Conservation (phyloP, 1,140 invertebrate genomes). For the Bemisia tabaci region DNA sequence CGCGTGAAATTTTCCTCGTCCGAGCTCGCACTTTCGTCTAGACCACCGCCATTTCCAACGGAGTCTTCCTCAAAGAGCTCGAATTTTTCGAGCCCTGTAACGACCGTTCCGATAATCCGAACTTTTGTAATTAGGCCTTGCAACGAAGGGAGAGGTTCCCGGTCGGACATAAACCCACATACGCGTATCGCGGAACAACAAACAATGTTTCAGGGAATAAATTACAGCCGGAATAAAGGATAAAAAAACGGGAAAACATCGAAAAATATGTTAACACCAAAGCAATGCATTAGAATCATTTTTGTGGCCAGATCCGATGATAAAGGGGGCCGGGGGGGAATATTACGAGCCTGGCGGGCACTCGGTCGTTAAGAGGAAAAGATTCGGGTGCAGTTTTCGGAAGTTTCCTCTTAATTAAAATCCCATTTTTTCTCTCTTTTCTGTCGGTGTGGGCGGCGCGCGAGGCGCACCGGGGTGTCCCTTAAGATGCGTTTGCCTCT, state of each 20-base stretch:
- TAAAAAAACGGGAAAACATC: neutral
- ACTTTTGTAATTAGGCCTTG: too few species aligned
- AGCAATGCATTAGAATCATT: neutral
- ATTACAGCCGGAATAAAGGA: neutral
- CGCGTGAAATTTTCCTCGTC: too few species aligned
- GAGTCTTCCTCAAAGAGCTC: too few species aligned
- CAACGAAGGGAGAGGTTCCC: too few species aligned
- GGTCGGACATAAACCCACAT: neutral
- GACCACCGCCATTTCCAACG: too few species aligned
- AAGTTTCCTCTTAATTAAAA: neutral
- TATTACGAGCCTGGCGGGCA: neutral
- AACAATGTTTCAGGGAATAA: neutral
- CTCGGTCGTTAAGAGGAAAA: neutral
- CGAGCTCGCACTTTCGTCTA: too few species aligned
- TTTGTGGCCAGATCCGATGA: neutral
- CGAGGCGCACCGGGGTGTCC: neutral
- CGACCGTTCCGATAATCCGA: too few species aligned
- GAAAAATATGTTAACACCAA: neutral
- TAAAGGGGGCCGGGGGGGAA: neutral
- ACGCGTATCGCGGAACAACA: neutral
- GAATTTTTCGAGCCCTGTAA: too few species aligned
- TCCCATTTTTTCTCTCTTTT: neutral
- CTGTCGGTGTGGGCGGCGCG: too few species aligned
- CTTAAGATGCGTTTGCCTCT: too few species aligned
- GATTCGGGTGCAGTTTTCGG: neutral